Base-by-base conservation (phyloP, 2,888 invertebrate species). In the Imbricaverruca yamaguchii region DNA sequence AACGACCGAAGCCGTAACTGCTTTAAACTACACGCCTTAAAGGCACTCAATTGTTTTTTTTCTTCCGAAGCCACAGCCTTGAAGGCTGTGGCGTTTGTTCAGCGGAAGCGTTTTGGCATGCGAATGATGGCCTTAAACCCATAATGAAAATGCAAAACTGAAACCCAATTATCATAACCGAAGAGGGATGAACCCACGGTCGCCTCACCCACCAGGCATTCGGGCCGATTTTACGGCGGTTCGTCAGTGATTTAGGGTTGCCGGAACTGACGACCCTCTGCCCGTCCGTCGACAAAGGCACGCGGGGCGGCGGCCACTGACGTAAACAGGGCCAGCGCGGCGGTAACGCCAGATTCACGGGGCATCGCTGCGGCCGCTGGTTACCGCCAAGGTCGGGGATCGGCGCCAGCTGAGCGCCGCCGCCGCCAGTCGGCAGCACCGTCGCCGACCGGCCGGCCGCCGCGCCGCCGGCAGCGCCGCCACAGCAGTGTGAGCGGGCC, bases 261-360 rank as follows among this genome's bases (percentile, higher is more conserved):
- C 65, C 65, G 23, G 21, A 23, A 65, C n/a, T 65, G 23, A n/a
- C 65, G 8, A 18, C 9, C 23, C 23, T n/a, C 63, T 9, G 11
- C 15, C 63, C 65, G 23, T 23, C 65, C 65, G 23, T 23, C n/a
- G 23, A 8, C 9, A 10, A n/a, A n/a, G 23, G 23, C 65, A 65
- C 65, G 23, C 23, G 12, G 8, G 23, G n/a, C 65, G n/a, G 67
- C 15, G 63, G 63, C n/a, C 67, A 25, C 13, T 12, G 65, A 65
- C 23, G 74, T 74, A 74, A 74, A 74, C 74, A 74, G 63, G n/a
- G n/a, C n/a, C n/a, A n/a, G 13, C 25, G 39, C 67, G n/a, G 63
- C 74, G 53, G 15, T 15, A 13, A 39, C 39, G 23, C 9, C 65
- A 21, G 25, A 10, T 74, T 67, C 74, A 0, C 74, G 11, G 15